Evolutionary conservation across 1,140 invertebrate genomes (phyloP), one percentile per base, ranked within the genome.

Genomic region (Phenacoccus solenopsis): DNA sequence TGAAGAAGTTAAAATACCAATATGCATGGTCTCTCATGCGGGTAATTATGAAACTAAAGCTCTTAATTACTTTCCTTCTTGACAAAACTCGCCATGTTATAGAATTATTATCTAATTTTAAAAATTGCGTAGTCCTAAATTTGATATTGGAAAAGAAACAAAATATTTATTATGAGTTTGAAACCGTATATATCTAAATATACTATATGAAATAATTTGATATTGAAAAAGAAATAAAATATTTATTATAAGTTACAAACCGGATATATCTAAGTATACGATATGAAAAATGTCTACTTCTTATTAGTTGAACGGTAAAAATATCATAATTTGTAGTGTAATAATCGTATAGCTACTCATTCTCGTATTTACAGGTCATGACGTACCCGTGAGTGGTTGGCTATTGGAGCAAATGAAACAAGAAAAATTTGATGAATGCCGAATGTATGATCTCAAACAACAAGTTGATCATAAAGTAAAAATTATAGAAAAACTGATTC

Each of bases 391-490:
- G 1, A 1, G 25, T 64, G 59, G 12, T 24, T 16, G 38, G 38
- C 9, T 16, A 10, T 16, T 22, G 59, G 9, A 38, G 32, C 75
- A 79, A 72, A 86, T n/a, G n/a, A n/a, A n/a, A 49, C 4, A n/a
- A 5, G 38, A 49, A 10, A n/a, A 49, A 16, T 49, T 49, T 49
- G 5, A 16, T n/a, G 5, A 49, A n/a, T n/a, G n/a, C n/a, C 5
- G 16, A 49, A 9, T 49, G 27, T 93, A 87, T 77, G 81, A 84
- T 72, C 75, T 94, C 21, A 77, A 85, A 70, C 90, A 86, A 7
- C 91, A 94, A 81, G 80, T 90, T n/a, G 75, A 84, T n/a, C 89
- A 94, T 76, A 94, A 94, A 79, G 80, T 84, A 13, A 81, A 84
- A 59, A 93, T 94, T 78, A 86, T 94, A 56, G 80, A 84, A 70